These are phyloP conservation scores for Sterrhoptilus dennistouni DNA, from an alignment of 2,113 vertebrate species.

Conservation along the genomic window DNA sequence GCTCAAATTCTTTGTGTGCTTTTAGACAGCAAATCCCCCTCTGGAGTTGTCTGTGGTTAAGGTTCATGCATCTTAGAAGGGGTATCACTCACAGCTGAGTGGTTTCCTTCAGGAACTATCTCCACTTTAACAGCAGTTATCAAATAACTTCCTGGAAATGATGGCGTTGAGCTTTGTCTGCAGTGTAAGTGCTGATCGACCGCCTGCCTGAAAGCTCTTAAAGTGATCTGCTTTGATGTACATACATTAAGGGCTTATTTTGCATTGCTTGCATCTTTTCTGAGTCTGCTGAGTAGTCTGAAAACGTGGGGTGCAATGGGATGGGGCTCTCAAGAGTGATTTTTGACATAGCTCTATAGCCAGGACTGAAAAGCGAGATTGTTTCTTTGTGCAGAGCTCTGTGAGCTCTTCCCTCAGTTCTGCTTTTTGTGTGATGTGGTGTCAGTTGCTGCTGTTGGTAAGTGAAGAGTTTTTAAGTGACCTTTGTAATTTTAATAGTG, in stretches of 20 bases:
- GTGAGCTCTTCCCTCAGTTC: background rate
- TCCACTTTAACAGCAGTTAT: constrained; percentile 3
- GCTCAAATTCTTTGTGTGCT: background rate
- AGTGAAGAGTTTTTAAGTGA: background rate
- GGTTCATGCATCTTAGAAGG: background rate
- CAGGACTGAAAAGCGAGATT: background rate
- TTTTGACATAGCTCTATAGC: background rate
- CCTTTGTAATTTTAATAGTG: background rate
- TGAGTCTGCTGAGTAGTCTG: background rate
- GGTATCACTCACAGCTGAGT: background rate
- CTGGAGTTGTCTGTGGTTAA: background rate
- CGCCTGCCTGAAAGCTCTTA: background rate
- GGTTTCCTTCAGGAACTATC: background rate
- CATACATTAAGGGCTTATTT: background rate
- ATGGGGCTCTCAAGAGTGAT: background rate
- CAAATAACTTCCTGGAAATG: background rate
- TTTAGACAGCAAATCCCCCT: background rate
- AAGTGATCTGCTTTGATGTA: background rate
- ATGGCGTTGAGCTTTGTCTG: background rate
- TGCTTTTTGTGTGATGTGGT: rapidly evolving
- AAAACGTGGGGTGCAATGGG: background rate
- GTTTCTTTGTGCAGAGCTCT: background rate
- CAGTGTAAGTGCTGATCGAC: background rate
- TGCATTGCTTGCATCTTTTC: background rate
- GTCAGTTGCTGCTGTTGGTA: background rate